phyloP scores from a whole-genome alignment of 1,140 invertebrate species.

The Temnothorax nylanderi region DNA sequence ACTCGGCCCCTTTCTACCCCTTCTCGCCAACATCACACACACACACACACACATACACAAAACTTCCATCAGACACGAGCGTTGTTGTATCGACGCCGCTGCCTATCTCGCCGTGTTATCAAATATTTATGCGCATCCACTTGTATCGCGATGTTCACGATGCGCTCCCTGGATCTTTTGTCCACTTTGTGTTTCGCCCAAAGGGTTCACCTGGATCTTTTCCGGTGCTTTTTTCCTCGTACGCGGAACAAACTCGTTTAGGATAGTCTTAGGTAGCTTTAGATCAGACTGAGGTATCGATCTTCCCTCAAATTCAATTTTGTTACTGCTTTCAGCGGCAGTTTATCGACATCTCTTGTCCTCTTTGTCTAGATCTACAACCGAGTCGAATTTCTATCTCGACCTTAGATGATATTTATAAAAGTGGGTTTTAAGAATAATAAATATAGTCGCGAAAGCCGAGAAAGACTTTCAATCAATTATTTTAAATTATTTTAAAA shows the following conservation, averaged over 20 bases:
- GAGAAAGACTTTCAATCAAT: not conserved
- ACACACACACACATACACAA: not conserved
- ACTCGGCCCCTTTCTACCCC: not conserved
- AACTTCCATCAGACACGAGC: not conserved
- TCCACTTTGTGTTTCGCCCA: not conserved
- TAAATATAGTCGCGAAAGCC: not conserved
- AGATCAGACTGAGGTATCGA: slow-evolving; percentile 21
- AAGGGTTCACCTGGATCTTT: not conserved
- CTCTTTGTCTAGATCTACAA: slow-evolving; percentile 11
- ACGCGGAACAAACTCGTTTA: slow-evolving; percentile 1
- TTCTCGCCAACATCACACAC: not conserved
- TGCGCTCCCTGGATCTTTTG: not conserved
- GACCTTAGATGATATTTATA: not conserved
- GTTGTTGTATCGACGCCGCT: not conserved
- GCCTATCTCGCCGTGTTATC: slow-evolving; percentile 63
- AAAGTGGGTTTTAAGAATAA: not conserved
- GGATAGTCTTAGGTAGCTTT: slow-evolving; percentile 5
- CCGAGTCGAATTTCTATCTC: not conserved
- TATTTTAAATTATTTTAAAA: not conserved
- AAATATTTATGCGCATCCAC: slow-evolving; percentile 64
- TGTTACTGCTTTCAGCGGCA: not conserved
- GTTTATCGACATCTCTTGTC: slow-evolving; percentile 22
- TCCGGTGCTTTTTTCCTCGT: not conserved
- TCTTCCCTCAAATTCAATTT: slow-evolving; percentile 39
- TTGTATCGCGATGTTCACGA: slow-evolving; percentile 21